A percentile compares a stretch with the other conserved stretches of the same genome.
These are phyloP conservation scores for Nemopilema nomurai DNA, from an alignment of 30 jellyfish, hydroid and myxozoan species.

Conservation along the genomic window DNA sequence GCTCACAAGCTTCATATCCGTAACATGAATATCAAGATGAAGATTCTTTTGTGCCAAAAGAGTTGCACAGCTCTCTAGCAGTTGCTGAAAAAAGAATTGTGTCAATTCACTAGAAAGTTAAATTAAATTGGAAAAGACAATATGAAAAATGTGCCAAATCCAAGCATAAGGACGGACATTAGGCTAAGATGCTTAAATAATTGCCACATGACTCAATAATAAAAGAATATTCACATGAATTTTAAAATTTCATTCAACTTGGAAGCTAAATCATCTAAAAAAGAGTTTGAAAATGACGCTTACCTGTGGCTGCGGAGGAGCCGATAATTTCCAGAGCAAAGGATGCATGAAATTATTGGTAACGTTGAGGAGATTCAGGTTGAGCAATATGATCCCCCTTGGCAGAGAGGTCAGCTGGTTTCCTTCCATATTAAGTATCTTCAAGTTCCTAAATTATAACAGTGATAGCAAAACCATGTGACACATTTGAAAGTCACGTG, in stretches of 20 bases:
- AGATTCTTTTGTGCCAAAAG: conserved; percentile 30
- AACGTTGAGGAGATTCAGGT: conserved; percentile 36
- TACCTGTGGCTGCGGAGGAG: conserved; percentile 83
- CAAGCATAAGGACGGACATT: no score
- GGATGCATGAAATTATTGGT: conserved; percentile 52
- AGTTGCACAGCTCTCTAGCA: conserved; percentile 58
- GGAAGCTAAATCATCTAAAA: no score
- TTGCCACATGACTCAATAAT: no score
- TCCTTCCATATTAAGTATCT: conserved; percentile 68
- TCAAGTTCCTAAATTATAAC: conserved; percentile 39
- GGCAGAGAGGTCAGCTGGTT: conserved; percentile 70
- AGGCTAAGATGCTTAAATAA: no score
- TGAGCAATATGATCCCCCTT: conserved; percentile 38
- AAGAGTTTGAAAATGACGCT: no score
- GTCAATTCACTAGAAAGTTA: not conserved
- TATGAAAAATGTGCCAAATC: no score
- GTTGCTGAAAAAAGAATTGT: no score
- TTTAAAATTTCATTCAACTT: no score
- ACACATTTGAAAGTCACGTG: not conserved
- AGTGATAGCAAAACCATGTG: not conserved
- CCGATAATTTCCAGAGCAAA: conserved; percentile 62
- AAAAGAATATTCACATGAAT: no score
- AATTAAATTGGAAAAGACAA: not conserved
- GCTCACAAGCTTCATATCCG: conserved; percentile 29
- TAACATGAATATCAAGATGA: conserved; percentile 24